Base-by-base conservation (phyloP, 2,797 vertebrate genomes). In the Streptopelia turtur region DNA sequence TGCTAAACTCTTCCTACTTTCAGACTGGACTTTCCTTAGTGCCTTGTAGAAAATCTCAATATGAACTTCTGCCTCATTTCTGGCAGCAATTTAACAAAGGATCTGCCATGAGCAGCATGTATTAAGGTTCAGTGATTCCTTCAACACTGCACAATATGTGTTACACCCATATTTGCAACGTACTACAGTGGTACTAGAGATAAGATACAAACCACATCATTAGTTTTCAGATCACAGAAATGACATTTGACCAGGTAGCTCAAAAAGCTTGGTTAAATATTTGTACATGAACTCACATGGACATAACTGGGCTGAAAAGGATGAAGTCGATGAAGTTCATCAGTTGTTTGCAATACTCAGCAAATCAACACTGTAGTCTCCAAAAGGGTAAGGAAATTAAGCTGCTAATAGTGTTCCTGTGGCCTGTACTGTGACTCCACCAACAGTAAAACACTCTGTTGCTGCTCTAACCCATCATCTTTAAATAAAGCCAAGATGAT, bases 261-360 rank as follows among this genome's bases (percentile, higher is more conserved):
- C 6, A 60, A 68, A 85, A 65, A 18, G 2, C 27, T 25, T 87
- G 33, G 74, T 94, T 92, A 96, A 96, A 75, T 68, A 94, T 96
- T 96, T 65, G 24, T 27, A 14, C 16, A 78, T 65, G 83, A 94
- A 90, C 74, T 82, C 27, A 43, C 18, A 41, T 16, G 15, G 83
- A 30, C 33, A 72, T 35, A 61, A 69, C 45, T 59, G 37, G 61
- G 9, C 7, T 65, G 61, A 10, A 53, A 75, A 57, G 25, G 9
- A 64, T 28, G 20, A 75, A 30, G 28, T 12, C 85, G 47, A 11
- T 27, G 6, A 84, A 89, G 49, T 87, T 89, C 65, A 81, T 50
- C 11, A 33, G 41, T 66, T 28, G 13, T 45, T 66, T 1, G 13
- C 31, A 74, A 59, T n/a, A 49, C 13, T 1, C 7, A 28, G 30